A percentile compares a stretch with the other conserved stretches of the same genome.
These are phyloP conservation scores for Tenthredo distinguenda DNA, from an alignment of 2,888 invertebrate genomes.

Conservation along the genomic window DNA sequence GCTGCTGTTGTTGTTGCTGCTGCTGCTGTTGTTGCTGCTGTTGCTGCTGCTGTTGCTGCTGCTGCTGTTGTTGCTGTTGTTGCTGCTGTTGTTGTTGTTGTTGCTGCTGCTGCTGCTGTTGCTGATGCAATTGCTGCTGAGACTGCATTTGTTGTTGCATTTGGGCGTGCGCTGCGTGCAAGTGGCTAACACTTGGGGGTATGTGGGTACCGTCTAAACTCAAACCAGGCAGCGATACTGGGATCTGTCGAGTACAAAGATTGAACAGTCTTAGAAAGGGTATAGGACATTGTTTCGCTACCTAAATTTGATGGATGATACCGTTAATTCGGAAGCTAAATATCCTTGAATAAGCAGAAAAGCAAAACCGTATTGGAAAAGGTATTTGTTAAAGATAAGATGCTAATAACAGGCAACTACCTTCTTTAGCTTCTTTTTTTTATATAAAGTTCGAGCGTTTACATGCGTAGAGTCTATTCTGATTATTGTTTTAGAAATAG, in stretches of 20 bases:
- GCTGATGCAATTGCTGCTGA: slow-evolving; percentile 71
- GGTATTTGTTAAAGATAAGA: neutral
- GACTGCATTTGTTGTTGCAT: slow-evolving; percentile 70
- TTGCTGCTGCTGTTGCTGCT: slow-evolving; percentile 72
- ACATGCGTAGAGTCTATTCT: neutral
- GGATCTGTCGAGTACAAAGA: slow-evolving; percentile 68
- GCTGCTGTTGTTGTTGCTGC: slow-evolving; percentile 65
- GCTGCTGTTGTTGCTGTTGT: slow-evolving; percentile 69
- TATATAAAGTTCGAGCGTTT: neutral
- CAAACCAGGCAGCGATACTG: slow-evolving; percentile 76
- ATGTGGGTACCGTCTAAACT: slow-evolving; percentile 75
- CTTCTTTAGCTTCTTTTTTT: neutral
- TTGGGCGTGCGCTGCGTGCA: slow-evolving; percentile 72
- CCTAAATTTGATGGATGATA: neutral
- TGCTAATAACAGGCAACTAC: neutral
- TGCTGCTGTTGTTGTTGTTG: slow-evolving; percentile 72
- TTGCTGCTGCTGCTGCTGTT: slow-evolving; percentile 72
- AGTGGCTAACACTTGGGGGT: slow-evolving; percentile 73
- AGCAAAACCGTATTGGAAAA: neutral
- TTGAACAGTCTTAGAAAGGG: neutral
- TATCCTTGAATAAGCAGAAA: neutral
- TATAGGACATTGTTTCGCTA: neutral
- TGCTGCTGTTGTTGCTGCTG: slow-evolving; percentile 71
- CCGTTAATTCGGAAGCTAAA: neutral
- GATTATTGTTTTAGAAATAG: neutral